These are phyloP conservation scores for Pinna nobilis DNA, from an alignment of 1,140 invertebrate species.

Conservation along the genomic window DNA sequence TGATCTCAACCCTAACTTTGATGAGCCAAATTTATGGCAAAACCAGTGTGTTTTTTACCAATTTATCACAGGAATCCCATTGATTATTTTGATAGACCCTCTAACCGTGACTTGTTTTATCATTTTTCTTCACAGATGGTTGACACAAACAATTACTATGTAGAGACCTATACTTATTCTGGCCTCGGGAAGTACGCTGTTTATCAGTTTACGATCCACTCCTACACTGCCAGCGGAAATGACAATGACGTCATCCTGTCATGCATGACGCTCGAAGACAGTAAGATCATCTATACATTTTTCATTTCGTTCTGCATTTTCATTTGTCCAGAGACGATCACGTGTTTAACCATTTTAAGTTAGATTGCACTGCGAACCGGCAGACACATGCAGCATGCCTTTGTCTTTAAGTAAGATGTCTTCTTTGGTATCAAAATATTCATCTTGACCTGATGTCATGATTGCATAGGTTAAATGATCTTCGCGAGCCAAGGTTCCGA, in stretches of 20 bases:
- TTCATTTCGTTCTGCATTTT: no score
- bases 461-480: no score
- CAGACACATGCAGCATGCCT: background rate
- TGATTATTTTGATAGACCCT: background rate
- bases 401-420: background rate
- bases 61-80: background rate
- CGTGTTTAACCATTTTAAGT: no score
- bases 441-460: no score
- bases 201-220: conserved; percentile 24
- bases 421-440: background rate
- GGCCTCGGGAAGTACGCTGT: conserved; percentile 28
- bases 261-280: conserved; percentile 23
- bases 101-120: background rate
- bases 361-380: background rate
- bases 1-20: no score
- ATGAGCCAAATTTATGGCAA: no score
- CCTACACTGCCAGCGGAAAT: conserved; percentile 25
- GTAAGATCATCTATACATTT: conserved; percentile 5
- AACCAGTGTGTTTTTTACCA: no score
- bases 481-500: no score
- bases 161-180: conserved; percentile 32
- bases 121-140: conserved; percentile 16
- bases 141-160: conserved; percentile 17
- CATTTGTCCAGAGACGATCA: no score
- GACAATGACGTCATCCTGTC: conserved; percentile 7